Base-by-base conservation (phyloP, 1,140 invertebrate species). In the Neodiprion lecontei region DNA sequence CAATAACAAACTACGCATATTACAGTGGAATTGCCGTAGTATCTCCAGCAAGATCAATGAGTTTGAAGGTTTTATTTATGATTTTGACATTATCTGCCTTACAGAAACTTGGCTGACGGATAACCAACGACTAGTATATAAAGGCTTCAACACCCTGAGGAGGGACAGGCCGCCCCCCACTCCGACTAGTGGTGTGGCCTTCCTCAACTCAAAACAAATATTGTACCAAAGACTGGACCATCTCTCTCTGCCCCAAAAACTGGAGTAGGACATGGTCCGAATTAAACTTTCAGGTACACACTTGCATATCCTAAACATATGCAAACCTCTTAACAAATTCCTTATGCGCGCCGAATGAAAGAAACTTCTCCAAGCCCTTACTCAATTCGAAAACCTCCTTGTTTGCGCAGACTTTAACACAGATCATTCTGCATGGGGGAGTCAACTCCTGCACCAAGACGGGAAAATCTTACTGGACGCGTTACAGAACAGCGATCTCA, bases 351-450 rank as follows among this genome's bases (percentile, higher is more conserved):
- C 1, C 0, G 1, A 65, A 7, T 74, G 70, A 50, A 14, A 12
- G 7, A 47, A 67, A 4, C 21, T 77, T 0, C 48, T 78, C 17
- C 21, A 65, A 7, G 21, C 69, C 3, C 1, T 70, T 40, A 1
- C 17, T 2, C 1, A n/a, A 23, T 47, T n/a, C 11, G 0, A 21
- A 10, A 49, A 11, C 28, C 21, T 69, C 1, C 1, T 77, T 5
- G 73, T 77, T 1, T 74, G 76, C 1, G 78, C 73, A 0, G 76
- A 79, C 48, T 79, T 77, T 48, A 77, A 79, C 40, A 40, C 17
- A 10, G 75, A 79, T 50, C 75, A 76, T 28, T 11, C 48, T 7
- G 9, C 23, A 0, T 79, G 78, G 76, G 75, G 78, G 4, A 71
- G 76, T 23, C 69, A 14, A 21, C n/a, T 68, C 73, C 28, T 53